Evolutionary conservation across 2,888 invertebrate genomes (phyloP).

Genomic region (Galerucella calmariensis): DNA sequence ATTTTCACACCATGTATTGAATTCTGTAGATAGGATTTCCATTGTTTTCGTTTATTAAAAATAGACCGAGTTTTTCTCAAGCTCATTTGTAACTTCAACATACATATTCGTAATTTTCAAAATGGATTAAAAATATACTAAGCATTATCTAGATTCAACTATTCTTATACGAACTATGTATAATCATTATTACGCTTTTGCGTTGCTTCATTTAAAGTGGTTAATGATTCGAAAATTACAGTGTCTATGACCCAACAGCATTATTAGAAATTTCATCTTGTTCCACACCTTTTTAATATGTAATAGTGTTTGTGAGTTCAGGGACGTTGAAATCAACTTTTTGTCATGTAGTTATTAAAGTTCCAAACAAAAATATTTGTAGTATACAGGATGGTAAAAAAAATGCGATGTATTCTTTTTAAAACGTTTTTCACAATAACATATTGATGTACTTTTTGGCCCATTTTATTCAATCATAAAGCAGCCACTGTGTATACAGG

Average conservation of each 20-base stretch:
- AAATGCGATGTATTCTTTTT: not conserved
- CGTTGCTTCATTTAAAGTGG: constrained; percentile 27
- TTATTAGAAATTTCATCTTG: constrained; percentile 40
- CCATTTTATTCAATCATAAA: too few species aligned
- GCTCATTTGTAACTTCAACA: not conserved
- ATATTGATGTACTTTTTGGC: too few species aligned
- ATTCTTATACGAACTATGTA: constrained; percentile 2
- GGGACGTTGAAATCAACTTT: not conserved
- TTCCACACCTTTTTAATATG: constrained; percentile 36
- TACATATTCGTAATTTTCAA: not conserved
- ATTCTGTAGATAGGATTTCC: too few species aligned
- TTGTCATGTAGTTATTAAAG: not conserved
- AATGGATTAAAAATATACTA: not conserved
- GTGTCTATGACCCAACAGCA: constrained; percentile 29
- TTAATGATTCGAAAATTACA: constrained; percentile 40
- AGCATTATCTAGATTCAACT: not conserved
- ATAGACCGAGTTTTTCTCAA: too few species aligned
- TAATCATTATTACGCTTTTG: constrained; percentile 24
- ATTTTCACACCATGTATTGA: too few species aligned
- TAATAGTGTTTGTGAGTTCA: constrained; percentile 1
- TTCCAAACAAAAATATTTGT: not conserved
- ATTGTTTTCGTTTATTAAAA: too few species aligned
- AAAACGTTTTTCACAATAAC: too few species aligned
- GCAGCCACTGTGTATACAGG: too few species aligned
- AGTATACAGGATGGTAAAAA: not conserved